A percentile compares a stretch with the other conserved stretches of the same genome.
Evolutionary conservation across 2,797 vertebrate species (phyloP).

Genomic region (Sebastolobus altivelis): DNA sequence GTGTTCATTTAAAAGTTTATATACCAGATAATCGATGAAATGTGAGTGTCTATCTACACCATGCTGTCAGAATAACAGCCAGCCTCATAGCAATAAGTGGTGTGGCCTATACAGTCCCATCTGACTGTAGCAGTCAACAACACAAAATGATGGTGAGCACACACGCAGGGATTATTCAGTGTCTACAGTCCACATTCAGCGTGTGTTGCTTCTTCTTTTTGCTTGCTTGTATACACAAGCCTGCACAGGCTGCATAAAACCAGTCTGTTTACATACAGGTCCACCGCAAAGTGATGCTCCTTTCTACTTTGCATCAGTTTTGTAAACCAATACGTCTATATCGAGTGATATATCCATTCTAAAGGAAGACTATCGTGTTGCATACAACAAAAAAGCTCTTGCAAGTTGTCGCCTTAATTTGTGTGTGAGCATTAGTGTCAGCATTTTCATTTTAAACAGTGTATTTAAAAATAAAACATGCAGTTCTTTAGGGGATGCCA

Average conservation of each 20-base stretch:
- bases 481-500: slow-evolving; percentile 42
- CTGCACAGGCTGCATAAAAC: slow-evolving; percentile 1
- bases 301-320: slow-evolving; percentile 32
- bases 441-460: slow-evolving; percentile 20
- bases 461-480: slow-evolving; percentile 21
- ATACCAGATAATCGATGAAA: slow-evolving; percentile 10
- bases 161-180: slow-evolving; percentile 21
- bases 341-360: slow-evolving; percentile 22
- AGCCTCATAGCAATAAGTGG: slow-evolving; percentile 32
- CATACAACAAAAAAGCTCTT: slow-evolving; percentile 16
- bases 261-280: slow-evolving; percentile 48
- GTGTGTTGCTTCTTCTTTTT: slow-evolving; percentile 14
- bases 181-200: slow-evolving; percentile 30
- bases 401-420: slow-evolving; percentile 22
- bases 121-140: slow-evolving; percentile 46
- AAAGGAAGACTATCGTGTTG: slow-evolving; percentile 42
- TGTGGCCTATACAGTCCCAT: slow-evolving; percentile 37
- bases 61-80: slow-evolving; percentile 27
- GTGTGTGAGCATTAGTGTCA: slow-evolving; percentile 28
- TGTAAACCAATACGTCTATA: slow-evolving; percentile 48
- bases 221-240: slow-evolving; percentile 24
- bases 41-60: slow-evolving; percentile 5
- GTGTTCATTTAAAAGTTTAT: background rate
- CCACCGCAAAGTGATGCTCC: slow-evolving; percentile 20
- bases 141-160: slow-evolving; percentile 44